Evolutionary conservation across 1,140 invertebrate species (phyloP), one percentile per base, ranked within the genome.

Genomic region (Conopomorpha cramerella): DNA sequence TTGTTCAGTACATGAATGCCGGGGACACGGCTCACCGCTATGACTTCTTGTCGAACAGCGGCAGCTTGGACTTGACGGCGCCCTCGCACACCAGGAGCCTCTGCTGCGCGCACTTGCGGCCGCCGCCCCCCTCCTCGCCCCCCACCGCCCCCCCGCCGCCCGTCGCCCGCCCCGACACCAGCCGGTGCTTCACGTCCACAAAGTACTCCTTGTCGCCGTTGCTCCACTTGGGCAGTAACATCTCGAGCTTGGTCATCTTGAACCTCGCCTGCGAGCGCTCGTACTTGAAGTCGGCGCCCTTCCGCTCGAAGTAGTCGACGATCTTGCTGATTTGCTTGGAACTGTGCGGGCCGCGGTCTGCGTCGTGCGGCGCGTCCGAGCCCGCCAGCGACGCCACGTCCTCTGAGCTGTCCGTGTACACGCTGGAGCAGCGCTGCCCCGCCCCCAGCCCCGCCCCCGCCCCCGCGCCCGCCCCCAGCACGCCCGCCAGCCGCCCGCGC

Each of bases 221-320:
- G 3, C 36, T 18, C 19, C 31, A 17, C 27, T 19, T 41, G 17
- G 31, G 39, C n/a, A 38, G 34, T 34, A 44, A 45, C 41, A 41
- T 40, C 34, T 40, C 36, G 46, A 35, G 51, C 46, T 43, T 39
- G 39, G 39, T 39, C 36, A 46, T 53, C 40, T 41, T 44, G 36
- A 38, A 42, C 31, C 25, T 34, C 37, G 35, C 36, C 37, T 46
- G 32, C 26, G 43, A 46, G 4, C 52, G 41, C 34, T 51, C 50
- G 33, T 52, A 73, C 53, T 49, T 81, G 76, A 73, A 64, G 36
- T 68, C 66, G 30, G 76, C 78, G 12, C 83, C 81, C 71, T 73
- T 91, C 10, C 86, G 78, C 64, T 93, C 91, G 56, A 93, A 93
- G 59, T 93, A 93, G 44, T 93, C 90, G 8, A 93, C 91, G 39